Conservation (phyloP, 2,888 invertebrate genomes). For the Andrena bucephala region DNA sequence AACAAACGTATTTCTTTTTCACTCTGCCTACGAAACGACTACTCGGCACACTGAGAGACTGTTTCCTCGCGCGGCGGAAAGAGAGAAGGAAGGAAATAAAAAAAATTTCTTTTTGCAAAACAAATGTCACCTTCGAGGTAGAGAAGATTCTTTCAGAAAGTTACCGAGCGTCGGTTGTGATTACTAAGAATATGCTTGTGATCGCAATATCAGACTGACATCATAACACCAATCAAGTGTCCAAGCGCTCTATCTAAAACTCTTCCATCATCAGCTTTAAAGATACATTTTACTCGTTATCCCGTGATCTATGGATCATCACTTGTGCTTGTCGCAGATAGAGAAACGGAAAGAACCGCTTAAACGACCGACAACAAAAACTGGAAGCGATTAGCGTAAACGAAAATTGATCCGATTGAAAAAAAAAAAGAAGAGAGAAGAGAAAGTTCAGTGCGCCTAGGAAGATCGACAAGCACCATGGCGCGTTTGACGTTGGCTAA, state of each 20-base stretch:
- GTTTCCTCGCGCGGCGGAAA: conserved; percentile 3
- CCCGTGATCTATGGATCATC: conserved; percentile 48
- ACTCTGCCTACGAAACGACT: conserved; percentile 38
- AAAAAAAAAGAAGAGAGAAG: neutral
- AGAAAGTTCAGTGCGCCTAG: conserved; percentile 51
- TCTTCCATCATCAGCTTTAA: neutral
- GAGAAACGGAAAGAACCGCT: neutral
- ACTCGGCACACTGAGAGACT: conserved; percentile 58
- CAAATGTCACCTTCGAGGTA: conserved; percentile 23
- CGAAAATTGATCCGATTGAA: neutral
- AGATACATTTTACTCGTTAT: neutral
- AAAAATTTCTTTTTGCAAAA: conserved; percentile 1
- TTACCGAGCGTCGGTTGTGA: conserved; percentile 35
- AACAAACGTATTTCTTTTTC: conserved; percentile 19
- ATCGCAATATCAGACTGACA: conserved; percentile 47
- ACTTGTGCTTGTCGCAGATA: conserved; percentile 36
- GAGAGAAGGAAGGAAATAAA: too few species aligned
- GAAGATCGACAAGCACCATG: conserved; percentile 43
- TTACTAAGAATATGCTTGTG: conserved; percentile 72
- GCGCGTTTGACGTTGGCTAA: too few species aligned
- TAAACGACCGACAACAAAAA: too few species aligned
- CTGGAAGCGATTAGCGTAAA: neutral
- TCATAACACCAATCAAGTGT: conserved; percentile 70
- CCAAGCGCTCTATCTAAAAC: conserved; percentile 56
- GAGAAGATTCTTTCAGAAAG: conserved; percentile 7